phyloP scores from a whole-genome alignment of 2,113 vertebrate genomes.

The Willisornis vidua region DNA sequence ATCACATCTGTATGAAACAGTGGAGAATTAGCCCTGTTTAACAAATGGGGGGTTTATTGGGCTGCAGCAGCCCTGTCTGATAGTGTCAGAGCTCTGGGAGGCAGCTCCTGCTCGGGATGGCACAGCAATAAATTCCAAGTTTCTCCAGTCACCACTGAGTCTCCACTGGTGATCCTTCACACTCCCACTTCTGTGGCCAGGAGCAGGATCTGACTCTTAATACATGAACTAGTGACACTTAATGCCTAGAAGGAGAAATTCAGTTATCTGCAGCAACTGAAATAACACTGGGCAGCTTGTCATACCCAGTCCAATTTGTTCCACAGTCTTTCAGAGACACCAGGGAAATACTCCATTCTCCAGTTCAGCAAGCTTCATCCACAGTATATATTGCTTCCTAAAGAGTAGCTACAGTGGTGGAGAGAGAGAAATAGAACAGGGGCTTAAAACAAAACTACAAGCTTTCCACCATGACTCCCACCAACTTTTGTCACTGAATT shows the following conservation, averaged over 20 bases:
- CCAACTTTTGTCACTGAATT: not conserved
- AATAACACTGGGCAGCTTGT: constrained; percentile 57
- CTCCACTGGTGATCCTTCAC: not conserved
- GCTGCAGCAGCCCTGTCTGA: not conserved
- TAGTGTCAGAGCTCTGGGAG: not conserved
- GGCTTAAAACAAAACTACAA: not conserved
- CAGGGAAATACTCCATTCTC: constrained; percentile 59
- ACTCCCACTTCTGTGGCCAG: not conserved
- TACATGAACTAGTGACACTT: not conserved
- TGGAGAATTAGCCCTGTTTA: not conserved
- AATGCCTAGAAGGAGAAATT: constrained; percentile 53
- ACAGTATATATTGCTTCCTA: constrained; percentile 50
- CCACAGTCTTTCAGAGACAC: constrained; percentile 34
- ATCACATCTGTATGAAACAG: not conserved
- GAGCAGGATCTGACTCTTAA: not conserved
- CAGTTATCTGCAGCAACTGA: constrained; percentile 52
- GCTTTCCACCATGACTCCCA: not conserved
- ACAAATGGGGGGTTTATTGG: not conserved
- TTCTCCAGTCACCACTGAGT: accelerated
- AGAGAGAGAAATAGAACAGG: not conserved
- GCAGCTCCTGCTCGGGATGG: not conserved
- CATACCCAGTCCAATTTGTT: constrained; percentile 65
- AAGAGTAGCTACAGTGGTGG: not conserved
- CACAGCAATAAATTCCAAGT: not conserved
- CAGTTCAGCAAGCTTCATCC: constrained; percentile 53